Percentiles rank a stretch among this genome's conserved stretches.
Evolutionary conservation across 2,888 invertebrate species (phyloP).

Genomic region (Marronus borbonicus): DNA sequence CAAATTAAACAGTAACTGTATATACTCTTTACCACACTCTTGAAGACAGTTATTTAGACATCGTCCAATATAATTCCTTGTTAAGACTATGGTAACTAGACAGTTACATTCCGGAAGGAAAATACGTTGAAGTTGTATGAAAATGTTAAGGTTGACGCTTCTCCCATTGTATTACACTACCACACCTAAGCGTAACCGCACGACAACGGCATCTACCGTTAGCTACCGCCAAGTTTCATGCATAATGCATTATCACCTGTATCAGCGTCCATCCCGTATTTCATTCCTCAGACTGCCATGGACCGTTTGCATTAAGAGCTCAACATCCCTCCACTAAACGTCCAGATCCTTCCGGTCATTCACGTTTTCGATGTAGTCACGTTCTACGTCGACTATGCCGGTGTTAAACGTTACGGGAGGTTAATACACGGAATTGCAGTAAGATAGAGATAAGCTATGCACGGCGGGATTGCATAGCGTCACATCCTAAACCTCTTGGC

Average conservation of each 20-base stretch:
- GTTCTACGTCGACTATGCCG: slow-evolving; percentile 6
- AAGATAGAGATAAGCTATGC: neutral
- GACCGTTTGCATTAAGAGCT: neutral
- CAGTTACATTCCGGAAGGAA: slow-evolving; percentile 2
- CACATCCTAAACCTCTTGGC: slow-evolving; percentile 2
- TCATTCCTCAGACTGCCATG: slow-evolving; percentile 5
- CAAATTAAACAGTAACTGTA: neutral
- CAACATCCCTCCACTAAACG: slow-evolving; percentile 12
- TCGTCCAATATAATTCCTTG: neutral
- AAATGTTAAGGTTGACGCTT: neutral
- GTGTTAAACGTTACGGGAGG: neutral
- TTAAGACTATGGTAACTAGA: neutral
- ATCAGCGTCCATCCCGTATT: slow-evolving; percentile 10
- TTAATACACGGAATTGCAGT: neutral
- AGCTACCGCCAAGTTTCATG: neutral
- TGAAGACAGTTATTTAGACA: neutral
- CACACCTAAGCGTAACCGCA: neutral
- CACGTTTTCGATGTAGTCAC: slow-evolving; percentile 17
- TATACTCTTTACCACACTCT: neutral
- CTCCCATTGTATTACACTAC: neutral
- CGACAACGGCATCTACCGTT: neutral
- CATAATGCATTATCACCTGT: slow-evolving; percentile 15
- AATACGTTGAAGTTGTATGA: neutral
- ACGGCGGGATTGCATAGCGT: neutral
- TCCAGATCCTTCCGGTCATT: neutral